These are phyloP conservation scores for Parthenolecanium corni DNA, from an alignment of 2,888 invertebrate species.

Conservation along the genomic window DNA sequence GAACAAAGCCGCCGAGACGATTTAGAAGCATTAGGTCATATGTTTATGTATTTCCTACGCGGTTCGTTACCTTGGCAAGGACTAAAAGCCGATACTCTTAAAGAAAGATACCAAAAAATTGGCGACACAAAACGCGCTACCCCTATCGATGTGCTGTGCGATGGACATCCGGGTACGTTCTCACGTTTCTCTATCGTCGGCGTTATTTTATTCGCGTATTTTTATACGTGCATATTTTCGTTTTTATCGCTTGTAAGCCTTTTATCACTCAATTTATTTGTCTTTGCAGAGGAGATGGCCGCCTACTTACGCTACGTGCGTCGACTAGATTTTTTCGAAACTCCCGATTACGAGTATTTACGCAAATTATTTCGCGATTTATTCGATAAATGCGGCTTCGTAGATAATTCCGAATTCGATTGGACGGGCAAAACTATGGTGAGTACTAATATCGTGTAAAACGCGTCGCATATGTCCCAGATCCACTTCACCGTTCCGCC, in stretches of 20 bases:
- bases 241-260: no score
- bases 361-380: conserved; percentile 88
- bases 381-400: conserved; percentile 74
- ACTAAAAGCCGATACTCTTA: conserved; percentile 96
- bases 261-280: no score
- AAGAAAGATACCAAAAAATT: conserved; percentile 99
- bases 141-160: conserved; percentile 80
- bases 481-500: no score
- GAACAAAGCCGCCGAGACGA: conserved; percentile 99
- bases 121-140: conserved; percentile 99
- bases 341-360: conserved; percentile 98
- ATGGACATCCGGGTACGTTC: conserved; percentile 49
- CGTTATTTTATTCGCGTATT: no score
- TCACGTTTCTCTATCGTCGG: no score
- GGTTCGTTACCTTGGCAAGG: conserved; percentile 99
- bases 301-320: conserved; percentile 94
- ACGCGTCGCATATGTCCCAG: no score
- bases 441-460: no score
- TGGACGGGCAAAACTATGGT: conserved; percentile 79
- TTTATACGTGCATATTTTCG: no score
- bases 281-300: conserved; percentile 86
- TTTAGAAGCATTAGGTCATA: conserved; percentile 97
- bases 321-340: conserved; percentile 97
- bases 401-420: conserved; percentile 86
- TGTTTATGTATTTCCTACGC: conserved; percentile 99